Conservation (phyloP, 2,888 invertebrate genomes). For the Gibbula magus region DNA sequence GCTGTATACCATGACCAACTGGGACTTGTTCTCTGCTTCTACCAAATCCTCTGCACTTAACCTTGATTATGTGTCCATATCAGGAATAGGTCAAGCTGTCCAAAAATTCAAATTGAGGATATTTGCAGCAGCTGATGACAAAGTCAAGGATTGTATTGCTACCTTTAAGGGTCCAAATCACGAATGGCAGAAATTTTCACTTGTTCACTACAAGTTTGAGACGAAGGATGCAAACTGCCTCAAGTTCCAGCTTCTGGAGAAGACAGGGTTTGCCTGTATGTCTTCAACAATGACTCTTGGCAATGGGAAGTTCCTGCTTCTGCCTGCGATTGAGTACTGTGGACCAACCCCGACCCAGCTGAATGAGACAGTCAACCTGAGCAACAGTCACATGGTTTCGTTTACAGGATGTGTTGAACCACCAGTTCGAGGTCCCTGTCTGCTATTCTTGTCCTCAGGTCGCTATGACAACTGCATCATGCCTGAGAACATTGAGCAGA, state of each 20-base stretch:
- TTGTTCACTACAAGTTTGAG: conserved; percentile 69
- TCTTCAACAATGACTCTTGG: conserved; percentile 38
- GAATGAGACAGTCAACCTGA: background rate
- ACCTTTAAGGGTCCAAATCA: conserved; percentile 51
- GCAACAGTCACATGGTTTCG: conserved; percentile 33
- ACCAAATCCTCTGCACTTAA: conserved; percentile 63
- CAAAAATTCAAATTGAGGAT: conserved; percentile 48
- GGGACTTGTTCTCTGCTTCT: conserved; percentile 63
- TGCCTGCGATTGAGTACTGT: conserved; percentile 24
- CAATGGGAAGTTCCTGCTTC: conserved; percentile 31
- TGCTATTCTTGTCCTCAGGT: conserved; percentile 54
- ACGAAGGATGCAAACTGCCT: conserved; percentile 72
- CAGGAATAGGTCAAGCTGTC: conserved; percentile 31
- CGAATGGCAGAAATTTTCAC: conserved; percentile 69
- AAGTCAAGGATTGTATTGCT: conserved; percentile 26
- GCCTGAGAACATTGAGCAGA: conserved; percentile 71
- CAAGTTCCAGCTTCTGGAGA: conserved; percentile 65
- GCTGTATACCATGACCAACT: conserved; percentile 70
- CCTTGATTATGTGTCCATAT: conserved; percentile 46
- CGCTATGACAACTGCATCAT: conserved; percentile 72
- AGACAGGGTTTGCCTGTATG: conserved; percentile 73
- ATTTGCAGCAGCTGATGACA: conserved; percentile 34
- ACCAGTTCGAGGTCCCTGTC: conserved; percentile 58
- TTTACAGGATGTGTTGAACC: conserved; percentile 59
- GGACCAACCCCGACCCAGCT: background rate